These are phyloP conservation scores for Tridacna gigas DNA, from an alignment of 2,888 invertebrate genomes.

Conservation along the genomic window DNA sequence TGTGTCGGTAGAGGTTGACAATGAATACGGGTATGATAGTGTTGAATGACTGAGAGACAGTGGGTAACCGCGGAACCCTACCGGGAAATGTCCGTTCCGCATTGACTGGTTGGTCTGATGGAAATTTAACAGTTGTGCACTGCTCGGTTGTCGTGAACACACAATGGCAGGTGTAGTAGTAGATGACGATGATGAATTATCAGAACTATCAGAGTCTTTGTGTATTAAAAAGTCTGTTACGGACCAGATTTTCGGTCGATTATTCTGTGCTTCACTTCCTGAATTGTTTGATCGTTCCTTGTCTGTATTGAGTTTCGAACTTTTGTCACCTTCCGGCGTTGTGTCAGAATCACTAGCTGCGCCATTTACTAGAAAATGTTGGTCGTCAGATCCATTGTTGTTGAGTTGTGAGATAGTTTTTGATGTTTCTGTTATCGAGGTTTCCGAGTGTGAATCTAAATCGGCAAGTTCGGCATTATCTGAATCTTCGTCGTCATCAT, in stretches of 20 bases:
- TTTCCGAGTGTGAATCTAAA: constrained; percentile 39
- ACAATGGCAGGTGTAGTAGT: constrained; percentile 65
- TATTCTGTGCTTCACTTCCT: constrained; percentile 20
- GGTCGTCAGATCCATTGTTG: background rate
- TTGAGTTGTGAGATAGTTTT: background rate
- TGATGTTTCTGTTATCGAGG: constrained; percentile 19
- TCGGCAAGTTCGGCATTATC: constrained; percentile 65
- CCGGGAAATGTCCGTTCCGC: constrained; percentile 69
- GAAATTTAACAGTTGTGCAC: constrained; percentile 68
- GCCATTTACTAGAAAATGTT: background rate
- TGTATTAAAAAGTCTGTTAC: constrained; percentile 73
- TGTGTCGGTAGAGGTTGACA: constrained; percentile 72
- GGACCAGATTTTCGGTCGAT: constrained; percentile 77
- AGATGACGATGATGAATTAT: constrained; percentile 43
- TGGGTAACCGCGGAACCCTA: constrained; percentile 70
- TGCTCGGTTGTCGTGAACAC: constrained; percentile 62
- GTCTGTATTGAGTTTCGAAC: constrained; percentile 11
- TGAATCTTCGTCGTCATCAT: constrained; percentile 66
- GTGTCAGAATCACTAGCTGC: constrained; percentile 6
- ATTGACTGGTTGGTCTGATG: constrained; percentile 69
- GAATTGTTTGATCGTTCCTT: background rate
- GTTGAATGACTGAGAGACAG: constrained; percentile 78
- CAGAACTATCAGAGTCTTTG: constrained; percentile 50
- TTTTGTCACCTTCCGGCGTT: constrained; percentile 2
- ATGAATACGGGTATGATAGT: constrained; percentile 79